Conservation (phyloP, 2,888 invertebrate species). For the Hetaerina titia region DNA sequence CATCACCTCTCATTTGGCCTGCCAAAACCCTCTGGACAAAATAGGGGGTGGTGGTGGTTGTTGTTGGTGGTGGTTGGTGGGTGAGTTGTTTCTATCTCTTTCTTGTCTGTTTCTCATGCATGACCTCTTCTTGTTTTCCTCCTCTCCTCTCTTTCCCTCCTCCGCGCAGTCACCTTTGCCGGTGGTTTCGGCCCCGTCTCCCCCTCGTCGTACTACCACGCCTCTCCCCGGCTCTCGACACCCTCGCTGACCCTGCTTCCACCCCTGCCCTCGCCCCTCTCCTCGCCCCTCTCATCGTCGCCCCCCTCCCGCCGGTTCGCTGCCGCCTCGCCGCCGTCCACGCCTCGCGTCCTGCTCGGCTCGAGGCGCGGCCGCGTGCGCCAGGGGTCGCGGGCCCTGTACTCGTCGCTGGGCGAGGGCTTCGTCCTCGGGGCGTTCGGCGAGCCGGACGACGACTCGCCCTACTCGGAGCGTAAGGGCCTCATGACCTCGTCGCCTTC, state of each 20-base stretch:
- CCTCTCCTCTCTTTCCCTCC: neutral
- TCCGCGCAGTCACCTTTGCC: slow-evolving; percentile 46
- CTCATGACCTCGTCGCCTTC: slow-evolving; percentile 47
- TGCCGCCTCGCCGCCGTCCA: slow-evolving; percentile 17
- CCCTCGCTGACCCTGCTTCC: slow-evolving; percentile 49
- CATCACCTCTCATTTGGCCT: neutral
- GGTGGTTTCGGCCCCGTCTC: slow-evolving; percentile 59
- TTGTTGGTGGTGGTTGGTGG: neutral
- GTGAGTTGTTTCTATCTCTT: neutral
- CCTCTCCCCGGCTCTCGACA: slow-evolving; percentile 44
- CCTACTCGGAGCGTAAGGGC: slow-evolving; percentile 45
- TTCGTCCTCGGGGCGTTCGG: slow-evolving; percentile 47
- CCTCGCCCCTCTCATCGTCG: slow-evolving; percentile 36
- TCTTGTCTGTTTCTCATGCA: neutral
- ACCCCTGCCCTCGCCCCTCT: slow-evolving; percentile 12
- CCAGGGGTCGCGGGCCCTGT: slow-evolving; percentile 23
- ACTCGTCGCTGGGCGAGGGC: slow-evolving; percentile 48
- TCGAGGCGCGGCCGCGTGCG: slow-evolving; percentile 33
- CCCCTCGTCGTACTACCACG: slow-evolving; percentile 56
- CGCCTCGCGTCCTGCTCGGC: slow-evolving; percentile 43
- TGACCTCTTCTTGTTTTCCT: neutral
- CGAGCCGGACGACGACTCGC: slow-evolving; percentile 29
- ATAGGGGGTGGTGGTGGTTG: neutral
- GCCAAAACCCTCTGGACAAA: neutral
- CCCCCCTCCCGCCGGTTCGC: neutral